Base-by-base conservation (phyloP, 2,113 vertebrate genomes). In the Melierax canorus region DNA sequence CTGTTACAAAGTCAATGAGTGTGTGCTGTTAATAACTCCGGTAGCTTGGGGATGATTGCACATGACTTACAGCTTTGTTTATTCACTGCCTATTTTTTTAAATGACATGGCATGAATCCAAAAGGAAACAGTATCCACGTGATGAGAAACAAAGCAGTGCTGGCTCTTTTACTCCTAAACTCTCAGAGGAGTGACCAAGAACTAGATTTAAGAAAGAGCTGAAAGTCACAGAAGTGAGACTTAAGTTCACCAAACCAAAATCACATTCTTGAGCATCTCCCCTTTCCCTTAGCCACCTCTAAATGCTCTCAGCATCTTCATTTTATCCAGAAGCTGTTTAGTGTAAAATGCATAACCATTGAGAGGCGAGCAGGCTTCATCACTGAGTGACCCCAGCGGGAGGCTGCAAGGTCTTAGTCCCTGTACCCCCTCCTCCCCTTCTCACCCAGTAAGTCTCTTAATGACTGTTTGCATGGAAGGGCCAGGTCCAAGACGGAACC, bases 51-150 rank as follows among this genome's bases (percentile, higher is more conserved):
- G 19, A 72, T 89, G 94, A 85, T 41, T 76, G 60, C 84, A 91
- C 73, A 72, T 80, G 94, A 97, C 69, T 94, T 95, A 48, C 14
- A 71, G 74, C 62, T 81, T 93, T 92, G 83, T 95, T 95, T 97
- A 81, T 88, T 94, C 76, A 53, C 86, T 89, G 80, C 22, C 9
- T 56, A 29, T 83, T n/a, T 90, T 71, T 85, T 74, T 19, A 50
- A 89, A 81, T 60, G 60, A 60, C 34, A 34, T 32, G 29, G 66
- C 72, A 58, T 72, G 96, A 94, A 81, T 78, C 83, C 79, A 89
- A 91, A 87, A 88, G 86, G 83, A 95, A 97, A 92, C 76, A 92
- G 64, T 29, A 58, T 60, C 90, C 60, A 13, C 53, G 43, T 32
- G n/a, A 43, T 86, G 56, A 81, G 71, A 95, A 92, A 92, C 51